These are phyloP conservation scores for Carassius carassius DNA, from an alignment of 2,113 vertebrate species.

Conservation along the genomic window DNA sequence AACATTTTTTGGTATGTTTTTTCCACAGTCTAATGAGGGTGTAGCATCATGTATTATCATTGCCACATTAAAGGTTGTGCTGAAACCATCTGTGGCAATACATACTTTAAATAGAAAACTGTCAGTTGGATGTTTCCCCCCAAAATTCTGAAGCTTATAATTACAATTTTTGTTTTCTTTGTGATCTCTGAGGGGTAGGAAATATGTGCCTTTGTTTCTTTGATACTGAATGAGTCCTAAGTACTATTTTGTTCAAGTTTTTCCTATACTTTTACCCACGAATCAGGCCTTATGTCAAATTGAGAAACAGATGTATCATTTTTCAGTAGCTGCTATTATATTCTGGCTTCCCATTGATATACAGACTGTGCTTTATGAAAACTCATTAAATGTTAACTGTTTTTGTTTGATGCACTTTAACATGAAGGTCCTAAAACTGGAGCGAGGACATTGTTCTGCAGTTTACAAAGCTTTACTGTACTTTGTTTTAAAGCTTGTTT, in stretches of 20 bases:
- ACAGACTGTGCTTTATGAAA: slow-evolving; percentile 23
- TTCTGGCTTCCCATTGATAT: neutral
- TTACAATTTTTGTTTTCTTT: neutral
- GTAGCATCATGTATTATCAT: neutral
- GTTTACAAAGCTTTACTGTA: slow-evolving; percentile 48
- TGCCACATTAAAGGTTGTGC: slow-evolving; percentile 14
- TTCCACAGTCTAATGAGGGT: neutral
- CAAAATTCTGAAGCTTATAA: neutral
- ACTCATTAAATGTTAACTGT: slow-evolving; percentile 60
- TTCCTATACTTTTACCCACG: neutral
- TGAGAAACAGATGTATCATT: neutral
- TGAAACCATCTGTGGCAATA: slow-evolving; percentile 6
- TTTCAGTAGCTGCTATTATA: slow-evolving; percentile 41
- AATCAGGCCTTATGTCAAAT: neutral
- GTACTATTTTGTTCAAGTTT: slow-evolving; percentile 3
- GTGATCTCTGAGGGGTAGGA: neutral
- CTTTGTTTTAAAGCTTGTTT: slow-evolving; percentile 47
- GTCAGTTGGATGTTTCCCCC: neutral
- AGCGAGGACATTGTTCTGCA: slow-evolving; percentile 39
- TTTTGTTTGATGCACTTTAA: slow-evolving; percentile 78
- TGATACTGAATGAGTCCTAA: slow-evolving; percentile 12
- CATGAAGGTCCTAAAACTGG: slow-evolving; percentile 42
- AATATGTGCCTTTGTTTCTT: slow-evolving; percentile 43
- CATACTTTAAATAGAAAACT: neutral
- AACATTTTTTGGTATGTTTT: neutral